Conservation (phyloP, 2,113 vertebrate genomes). For the Toxostoma redivivum region DNA sequence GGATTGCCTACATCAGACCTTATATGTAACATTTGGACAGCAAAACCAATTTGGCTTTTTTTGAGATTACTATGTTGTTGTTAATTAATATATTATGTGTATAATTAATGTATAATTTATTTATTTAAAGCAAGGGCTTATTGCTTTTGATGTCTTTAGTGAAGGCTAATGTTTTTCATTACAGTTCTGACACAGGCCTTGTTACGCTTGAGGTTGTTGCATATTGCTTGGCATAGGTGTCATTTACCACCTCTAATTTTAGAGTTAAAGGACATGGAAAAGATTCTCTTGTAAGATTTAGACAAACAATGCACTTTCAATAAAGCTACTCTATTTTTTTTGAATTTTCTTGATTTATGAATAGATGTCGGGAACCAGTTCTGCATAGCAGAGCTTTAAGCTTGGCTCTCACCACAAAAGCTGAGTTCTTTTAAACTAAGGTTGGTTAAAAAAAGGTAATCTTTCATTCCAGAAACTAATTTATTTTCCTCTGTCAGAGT, state of each 20-base stretch:
- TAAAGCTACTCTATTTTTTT: no score
- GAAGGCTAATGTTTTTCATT: neutral
- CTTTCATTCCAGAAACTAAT: no score
- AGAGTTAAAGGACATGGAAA: neutral
- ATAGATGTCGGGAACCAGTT: no score
- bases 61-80: neutral
- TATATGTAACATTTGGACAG: neutral
- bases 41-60: neutral
- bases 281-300: neutral
- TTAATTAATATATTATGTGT: neutral
- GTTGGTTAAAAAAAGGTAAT: no score
- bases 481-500: no score
- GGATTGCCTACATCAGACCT: neutral
- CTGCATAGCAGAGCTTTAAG: no score
- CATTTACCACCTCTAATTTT: neutral
- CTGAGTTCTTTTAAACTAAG: no score
- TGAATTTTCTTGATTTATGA: no score
- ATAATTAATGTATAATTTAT: neutral
- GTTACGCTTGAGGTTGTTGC: rapidly evolving
- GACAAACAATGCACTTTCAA: no score
- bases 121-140: neutral
- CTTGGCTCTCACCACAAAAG: no score
- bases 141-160: neutral
- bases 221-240: neutral
- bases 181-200: neutral